These are phyloP conservation scores for Ceuthmochares aereus DNA, from an alignment of 2,113 vertebrate species.

Conservation along the genomic window DNA sequence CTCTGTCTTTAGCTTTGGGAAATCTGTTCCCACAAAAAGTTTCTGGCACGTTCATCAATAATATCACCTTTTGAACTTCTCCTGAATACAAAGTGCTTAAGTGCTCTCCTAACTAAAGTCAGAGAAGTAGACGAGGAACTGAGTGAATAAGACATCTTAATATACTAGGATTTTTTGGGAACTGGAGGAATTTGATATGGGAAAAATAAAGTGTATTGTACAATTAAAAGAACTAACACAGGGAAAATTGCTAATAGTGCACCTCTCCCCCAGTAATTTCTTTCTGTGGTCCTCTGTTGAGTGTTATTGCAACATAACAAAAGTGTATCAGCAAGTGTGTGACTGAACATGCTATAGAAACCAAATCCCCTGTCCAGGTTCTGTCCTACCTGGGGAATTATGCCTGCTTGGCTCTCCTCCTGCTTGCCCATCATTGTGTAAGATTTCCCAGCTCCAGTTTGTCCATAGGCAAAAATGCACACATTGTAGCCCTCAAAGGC, in stretches of 20 bases:
- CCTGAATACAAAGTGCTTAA: not conserved
- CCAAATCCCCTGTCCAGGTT: not conserved
- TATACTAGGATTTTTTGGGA: not conserved
- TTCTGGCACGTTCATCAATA: not conserved
- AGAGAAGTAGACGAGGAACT: not conserved
- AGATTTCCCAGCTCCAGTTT: constrained; percentile 97
- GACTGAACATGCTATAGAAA: not conserved
- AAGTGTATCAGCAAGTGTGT: accelerated
- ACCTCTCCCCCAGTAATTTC: not conserved
- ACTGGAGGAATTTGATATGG: not conserved
- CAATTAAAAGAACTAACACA: not conserved
- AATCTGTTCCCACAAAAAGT: not conserved
- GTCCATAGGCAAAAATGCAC: constrained; percentile 98
- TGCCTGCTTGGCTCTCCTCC: constrained; percentile 97
- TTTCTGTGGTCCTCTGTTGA: not conserved
- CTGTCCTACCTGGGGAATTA: constrained; percentile 93
- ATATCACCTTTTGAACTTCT: not conserved
- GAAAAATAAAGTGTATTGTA: not conserved
- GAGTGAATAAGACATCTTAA: not conserved
- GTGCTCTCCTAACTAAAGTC: not conserved
- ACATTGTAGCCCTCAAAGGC: constrained; percentile 99
- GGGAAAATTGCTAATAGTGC: not conserved
- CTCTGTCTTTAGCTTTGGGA: not conserved
- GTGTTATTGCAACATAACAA: not conserved
- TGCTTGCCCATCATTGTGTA: constrained; percentile 99